Evolutionary conservation across 2,888 invertebrate genomes (phyloP), one percentile per base, ranked within the genome.

Genomic region (Polietes domitor): DNA sequence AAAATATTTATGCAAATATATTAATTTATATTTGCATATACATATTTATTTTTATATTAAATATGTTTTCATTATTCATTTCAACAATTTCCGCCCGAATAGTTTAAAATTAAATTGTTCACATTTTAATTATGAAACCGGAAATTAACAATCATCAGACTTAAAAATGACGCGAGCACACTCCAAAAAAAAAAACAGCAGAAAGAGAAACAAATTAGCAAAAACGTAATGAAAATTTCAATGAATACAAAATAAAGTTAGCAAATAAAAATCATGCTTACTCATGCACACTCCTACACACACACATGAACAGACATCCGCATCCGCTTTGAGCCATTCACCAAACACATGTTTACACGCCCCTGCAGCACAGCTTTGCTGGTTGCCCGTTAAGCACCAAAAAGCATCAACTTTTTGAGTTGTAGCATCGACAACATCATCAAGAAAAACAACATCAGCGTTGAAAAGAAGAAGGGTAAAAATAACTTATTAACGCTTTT

Each of bases 71-170:
- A 21, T 53, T 53, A 53, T 53, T 50, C 19, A 53, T 53, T 53
- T 53, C 21, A 1, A 19, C 7, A 19, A 21, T 53, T 53, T 53
- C 53, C 53, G n/a, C 53, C 5, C 5, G 21, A 53, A 53, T 21
- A 53, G 10, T 15, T 47, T 12, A 74, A 26, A 63, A 83, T 28
- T 41, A n/a, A 1, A 63, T 24, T 72, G 50, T 82, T 68, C 47
- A 77, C 24, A 83, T 83, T 80, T 83, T 75, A 74, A 83, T 83
- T 80, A 83, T 70, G 55, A 77, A 63, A 74, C 80, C 80, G 83
- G 83, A 83, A 80, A 83, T 83, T 83, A 70, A 74, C 80, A 77
- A 83, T 80, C 80, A 83, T 10, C 71, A 71, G 61, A 32, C 74
- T 76, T 61, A 61, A 73, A 83, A 55, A 50, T 21, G 19, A 32